Evolutionary conservation across 2,888 invertebrate species (phyloP).

Genomic region (Stenolophus ochropezus): DNA sequence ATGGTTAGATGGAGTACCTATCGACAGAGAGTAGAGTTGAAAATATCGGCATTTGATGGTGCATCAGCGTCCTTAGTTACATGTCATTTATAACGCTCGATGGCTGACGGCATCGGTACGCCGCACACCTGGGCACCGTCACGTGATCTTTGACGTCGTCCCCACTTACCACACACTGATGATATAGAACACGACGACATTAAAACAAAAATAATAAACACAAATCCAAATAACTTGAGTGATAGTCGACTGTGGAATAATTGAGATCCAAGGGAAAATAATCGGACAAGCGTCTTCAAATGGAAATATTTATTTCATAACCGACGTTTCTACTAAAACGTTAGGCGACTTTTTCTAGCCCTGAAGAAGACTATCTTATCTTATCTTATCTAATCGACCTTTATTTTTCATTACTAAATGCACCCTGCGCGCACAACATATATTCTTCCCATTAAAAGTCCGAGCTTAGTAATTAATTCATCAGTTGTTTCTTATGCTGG

Average conservation of each 20-base stretch:
- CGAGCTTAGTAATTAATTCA: too few relatives aligned
- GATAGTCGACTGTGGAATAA: too few relatives aligned
- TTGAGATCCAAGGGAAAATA: too few relatives aligned
- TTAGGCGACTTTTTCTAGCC: too few relatives aligned
- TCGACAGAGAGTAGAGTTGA: constrained; percentile 9
- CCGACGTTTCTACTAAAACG: too few relatives aligned
- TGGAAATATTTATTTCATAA: too few relatives aligned
- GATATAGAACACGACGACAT: not conserved
- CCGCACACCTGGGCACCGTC: constrained; percentile 32
- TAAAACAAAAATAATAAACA: too few relatives aligned
- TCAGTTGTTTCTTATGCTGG: too few relatives aligned
- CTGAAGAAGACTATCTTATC: constrained; percentile 11
- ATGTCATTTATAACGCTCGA: constrained; percentile 41
- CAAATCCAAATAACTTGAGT: too few relatives aligned
- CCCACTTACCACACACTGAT: not conserved
- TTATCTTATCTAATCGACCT: constrained; percentile 18
- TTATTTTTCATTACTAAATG: constrained; percentile 38
- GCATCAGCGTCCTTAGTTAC: constrained; percentile 38
- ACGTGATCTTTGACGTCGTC: not conserved
- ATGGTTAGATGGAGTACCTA: constrained; percentile 33
- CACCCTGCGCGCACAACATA: not conserved
- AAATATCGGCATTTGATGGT: constrained; percentile 37
- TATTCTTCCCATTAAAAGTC: not conserved
- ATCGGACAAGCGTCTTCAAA: too few relatives aligned
- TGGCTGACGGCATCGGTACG: not conserved